A percentile compares a stretch with the other conserved stretches of the same genome.
Evolutionary conservation across 2,113 vertebrate species (phyloP).

Genomic region (Dipodomys merriami): DNA sequence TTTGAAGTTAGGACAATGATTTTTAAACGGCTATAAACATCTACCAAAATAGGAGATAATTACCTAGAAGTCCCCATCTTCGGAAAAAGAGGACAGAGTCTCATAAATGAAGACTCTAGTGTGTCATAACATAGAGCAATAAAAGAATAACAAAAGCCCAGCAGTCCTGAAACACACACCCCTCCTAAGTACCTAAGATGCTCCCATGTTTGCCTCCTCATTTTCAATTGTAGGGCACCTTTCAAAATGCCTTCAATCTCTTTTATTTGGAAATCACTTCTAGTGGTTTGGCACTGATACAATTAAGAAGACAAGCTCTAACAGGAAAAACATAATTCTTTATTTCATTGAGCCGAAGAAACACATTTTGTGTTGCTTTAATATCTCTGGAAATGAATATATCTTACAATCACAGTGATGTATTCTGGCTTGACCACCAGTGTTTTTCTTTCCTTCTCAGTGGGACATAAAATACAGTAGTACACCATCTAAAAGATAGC

Average conservation of each 20-base stretch:
- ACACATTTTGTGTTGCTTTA: neutral
- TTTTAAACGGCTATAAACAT: neutral
- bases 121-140: neutral
- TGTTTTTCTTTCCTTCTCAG: neutral
- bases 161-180: neutral
- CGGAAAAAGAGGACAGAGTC: neutral
- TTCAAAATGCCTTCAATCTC: neutral
- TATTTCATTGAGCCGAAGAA: neutral
- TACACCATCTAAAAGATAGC: neutral
- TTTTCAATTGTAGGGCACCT: neutral
- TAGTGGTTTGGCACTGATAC: neutral
- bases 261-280: neutral
- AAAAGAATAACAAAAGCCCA: too few relatives aligned
- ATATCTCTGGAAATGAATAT: neutral
- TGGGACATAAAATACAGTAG: neutral
- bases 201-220: neutral
- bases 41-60: conserved; percentile 2
- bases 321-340: neutral
- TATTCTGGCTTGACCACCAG: neutral
- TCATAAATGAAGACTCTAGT: neutral
- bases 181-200: neutral
- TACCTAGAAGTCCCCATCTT: neutral
- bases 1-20: neutral
- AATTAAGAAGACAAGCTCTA: neutral
- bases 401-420: neutral